phyloP scores from a whole-genome alignment of 2,797 vertebrate genomes.

The Amazona finschi region DNA sequence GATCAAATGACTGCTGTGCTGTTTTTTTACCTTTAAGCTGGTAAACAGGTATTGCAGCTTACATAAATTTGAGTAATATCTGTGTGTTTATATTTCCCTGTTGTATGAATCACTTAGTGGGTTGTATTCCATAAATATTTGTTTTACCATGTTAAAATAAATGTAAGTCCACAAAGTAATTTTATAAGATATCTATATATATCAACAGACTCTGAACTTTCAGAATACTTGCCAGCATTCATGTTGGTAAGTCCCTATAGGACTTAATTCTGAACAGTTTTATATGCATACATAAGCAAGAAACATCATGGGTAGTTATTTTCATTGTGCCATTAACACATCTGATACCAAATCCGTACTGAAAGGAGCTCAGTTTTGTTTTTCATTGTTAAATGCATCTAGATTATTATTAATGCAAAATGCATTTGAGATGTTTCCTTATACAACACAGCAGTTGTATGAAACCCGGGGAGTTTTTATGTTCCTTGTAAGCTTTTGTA shows the following conservation, averaged over 20 bases:
- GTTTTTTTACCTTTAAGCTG: neutral
- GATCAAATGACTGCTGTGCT: neutral
- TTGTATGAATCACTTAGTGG: neutral
- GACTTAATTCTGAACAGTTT: neutral
- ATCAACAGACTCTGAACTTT: neutral
- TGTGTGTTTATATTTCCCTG: neutral
- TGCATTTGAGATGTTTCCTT: neutral
- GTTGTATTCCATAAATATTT: neutral
- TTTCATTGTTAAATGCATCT: neutral
- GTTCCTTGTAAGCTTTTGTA: neutral
- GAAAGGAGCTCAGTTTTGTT: neutral
- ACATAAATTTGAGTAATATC: neutral
- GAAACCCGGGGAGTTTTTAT: neutral
- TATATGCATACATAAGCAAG: neutral
- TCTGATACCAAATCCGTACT: neutral
- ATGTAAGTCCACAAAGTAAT: neutral
- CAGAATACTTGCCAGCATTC: neutral
- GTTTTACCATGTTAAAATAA: neutral
- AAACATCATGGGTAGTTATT: neutral
- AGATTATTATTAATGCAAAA: neutral
- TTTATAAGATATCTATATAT: neutral
- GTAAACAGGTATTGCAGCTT: neutral
- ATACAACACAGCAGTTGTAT: neutral
- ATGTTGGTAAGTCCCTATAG: neutral
- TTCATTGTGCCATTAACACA: neutral